These are phyloP conservation scores for Pterobdella sp. DNA, from an alignment of 2,888 invertebrate genomes.

Conservation along the genomic window DNA sequence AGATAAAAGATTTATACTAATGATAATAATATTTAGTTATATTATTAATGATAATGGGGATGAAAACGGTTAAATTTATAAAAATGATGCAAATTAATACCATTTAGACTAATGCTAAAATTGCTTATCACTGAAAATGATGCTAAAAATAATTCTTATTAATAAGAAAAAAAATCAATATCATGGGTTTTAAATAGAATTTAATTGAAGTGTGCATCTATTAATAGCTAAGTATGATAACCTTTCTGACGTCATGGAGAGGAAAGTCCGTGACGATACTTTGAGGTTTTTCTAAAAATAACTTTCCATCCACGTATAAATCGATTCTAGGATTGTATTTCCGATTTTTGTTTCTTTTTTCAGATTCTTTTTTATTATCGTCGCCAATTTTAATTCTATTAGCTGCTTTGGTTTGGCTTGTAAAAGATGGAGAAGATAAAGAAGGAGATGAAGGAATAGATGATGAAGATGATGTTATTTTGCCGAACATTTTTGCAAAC, in stretches of 20 bases:
- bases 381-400: not conserved
- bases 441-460: not conserved
- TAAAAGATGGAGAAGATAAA: not conserved
- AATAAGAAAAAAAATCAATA: not conserved
- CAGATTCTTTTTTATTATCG: not conserved
- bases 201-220: not conserved
- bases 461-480: not conserved
- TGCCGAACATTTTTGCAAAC: not conserved
- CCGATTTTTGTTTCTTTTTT: not conserved
- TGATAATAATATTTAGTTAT: not conserved
- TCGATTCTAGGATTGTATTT: conserved; percentile 41
- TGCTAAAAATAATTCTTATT: not conserved
- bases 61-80: not conserved
- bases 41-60: not conserved
- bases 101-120: not conserved
- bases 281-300: conserved; percentile 68
- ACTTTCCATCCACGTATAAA: conserved; percentile 78
- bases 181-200: too few species aligned
- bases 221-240: not conserved
- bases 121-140: too few species aligned
- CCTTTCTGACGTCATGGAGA: conserved; percentile 75
- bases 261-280: conserved; percentile 99
- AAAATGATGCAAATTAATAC: not conserved
- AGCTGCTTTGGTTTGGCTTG: not conserved
- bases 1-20: not conserved